Percentiles rank a stretch among this genome's conserved stretches.
These are phyloP conservation scores for Epinephelus lanceolatus DNA, from an alignment of 2,113 vertebrate species.

Conservation along the genomic window DNA sequence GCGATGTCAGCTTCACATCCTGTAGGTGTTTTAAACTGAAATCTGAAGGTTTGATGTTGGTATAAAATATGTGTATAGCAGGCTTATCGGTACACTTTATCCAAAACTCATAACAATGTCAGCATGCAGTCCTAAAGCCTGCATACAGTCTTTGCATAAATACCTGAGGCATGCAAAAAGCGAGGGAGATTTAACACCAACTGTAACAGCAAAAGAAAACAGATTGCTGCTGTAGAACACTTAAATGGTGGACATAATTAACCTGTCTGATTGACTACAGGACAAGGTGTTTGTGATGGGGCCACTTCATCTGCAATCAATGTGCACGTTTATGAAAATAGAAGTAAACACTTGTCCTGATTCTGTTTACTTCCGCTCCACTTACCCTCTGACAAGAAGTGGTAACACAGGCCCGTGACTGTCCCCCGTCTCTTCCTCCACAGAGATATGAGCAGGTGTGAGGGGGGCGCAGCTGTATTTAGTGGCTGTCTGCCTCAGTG, in stretches of 20 bases:
- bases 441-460: slow-evolving; percentile 15
- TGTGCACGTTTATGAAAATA: not conserved
- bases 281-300: not conserved
- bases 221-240: not conserved
- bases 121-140: not conserved
- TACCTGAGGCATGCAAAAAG: not conserved
- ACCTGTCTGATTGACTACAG: not conserved
- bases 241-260: not conserved
- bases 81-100: not conserved
- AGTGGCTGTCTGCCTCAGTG: slow-evolving; percentile 12
- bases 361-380: slow-evolving; percentile 11
- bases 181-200: not conserved
- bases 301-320: slow-evolving; percentile 9
- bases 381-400: slow-evolving; percentile 13
- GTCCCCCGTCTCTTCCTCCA: slow-evolving; percentile 1
- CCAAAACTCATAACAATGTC: not conserved
- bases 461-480: slow-evolving; percentile 38
- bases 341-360: slow-evolving; percentile 1
- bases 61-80: not conserved
- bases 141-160: not conserved
- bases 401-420: slow-evolving; percentile 16
- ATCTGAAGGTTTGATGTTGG: not conserved
- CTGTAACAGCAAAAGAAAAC: not conserved
- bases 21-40: not conserved
- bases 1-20: not conserved